phyloP scores from a whole-genome alignment of 92 coral and sea anemone genomes.

The Parazoanthus darwini region DNA sequence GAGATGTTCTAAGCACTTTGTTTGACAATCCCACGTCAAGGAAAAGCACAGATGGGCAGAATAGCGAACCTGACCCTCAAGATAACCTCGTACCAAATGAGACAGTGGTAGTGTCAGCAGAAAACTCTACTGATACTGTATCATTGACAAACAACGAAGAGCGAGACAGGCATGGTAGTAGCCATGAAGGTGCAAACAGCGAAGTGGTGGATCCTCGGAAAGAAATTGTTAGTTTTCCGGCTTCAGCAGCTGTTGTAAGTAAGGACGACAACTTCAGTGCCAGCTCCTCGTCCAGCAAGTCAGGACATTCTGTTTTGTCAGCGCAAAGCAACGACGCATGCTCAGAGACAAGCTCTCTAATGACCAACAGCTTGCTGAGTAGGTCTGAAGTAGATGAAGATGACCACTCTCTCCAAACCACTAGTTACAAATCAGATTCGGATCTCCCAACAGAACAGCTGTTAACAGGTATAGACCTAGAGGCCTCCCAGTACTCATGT shows the following conservation, averaged over 20 bases:
- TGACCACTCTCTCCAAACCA: neutral
- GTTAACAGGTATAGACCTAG: neutral
- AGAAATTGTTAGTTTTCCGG: neutral
- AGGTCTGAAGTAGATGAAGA: constrained; percentile 4
- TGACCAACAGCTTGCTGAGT: constrained; percentile 22
- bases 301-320: neutral
- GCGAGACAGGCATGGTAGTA: neutral
- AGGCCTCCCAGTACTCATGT: constrained; percentile 23
- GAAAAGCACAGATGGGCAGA: neutral
- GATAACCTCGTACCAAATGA: neutral
- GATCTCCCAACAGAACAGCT: neutral
- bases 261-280: neutral
- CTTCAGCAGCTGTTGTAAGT: neutral
- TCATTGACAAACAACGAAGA: neutral
- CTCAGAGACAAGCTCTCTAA: constrained; percentile 14
- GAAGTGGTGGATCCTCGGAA: neutral
- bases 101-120: neutral
- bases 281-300: neutral
- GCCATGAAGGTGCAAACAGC: neutral
- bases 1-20: neutral
- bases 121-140: neutral
- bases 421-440: neutral
- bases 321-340: neutral
- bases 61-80: neutral
- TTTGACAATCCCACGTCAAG: neutral